These are phyloP conservation scores for Lasioglossum figueresi DNA, from an alignment of 2,888 invertebrate species.

Conservation along the genomic window DNA sequence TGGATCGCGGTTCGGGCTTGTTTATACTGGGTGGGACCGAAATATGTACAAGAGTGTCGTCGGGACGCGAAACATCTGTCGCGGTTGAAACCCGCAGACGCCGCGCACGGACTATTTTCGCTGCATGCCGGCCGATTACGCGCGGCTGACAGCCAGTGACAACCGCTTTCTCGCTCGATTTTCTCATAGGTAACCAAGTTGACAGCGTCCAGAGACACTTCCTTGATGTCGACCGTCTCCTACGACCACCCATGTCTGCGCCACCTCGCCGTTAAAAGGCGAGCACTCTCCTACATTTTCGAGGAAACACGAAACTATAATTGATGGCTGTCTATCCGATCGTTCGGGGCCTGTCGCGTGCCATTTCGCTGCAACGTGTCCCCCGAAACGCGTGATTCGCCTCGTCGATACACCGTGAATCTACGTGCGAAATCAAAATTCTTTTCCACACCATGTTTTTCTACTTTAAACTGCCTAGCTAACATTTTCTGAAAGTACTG, in stretches of 20 bases:
- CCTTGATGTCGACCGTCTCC: slow-evolving; percentile 57
- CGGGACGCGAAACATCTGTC: slow-evolving; percentile 81
- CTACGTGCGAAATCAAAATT: background rate
- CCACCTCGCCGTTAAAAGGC: slow-evolving; percentile 29
- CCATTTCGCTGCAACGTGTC: background rate
- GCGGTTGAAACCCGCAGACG: slow-evolving; percentile 60
- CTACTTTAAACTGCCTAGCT: background rate
- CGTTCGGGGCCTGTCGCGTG: background rate
- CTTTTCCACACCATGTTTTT: background rate
- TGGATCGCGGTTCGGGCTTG: slow-evolving; percentile 81
- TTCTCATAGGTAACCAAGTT: slow-evolving; percentile 69
- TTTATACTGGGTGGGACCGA: slow-evolving; percentile 82
- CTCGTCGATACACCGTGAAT: background rate
- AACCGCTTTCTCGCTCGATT: slow-evolving; percentile 72
- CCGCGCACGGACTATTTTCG: slow-evolving; percentile 75
- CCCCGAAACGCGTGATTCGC: background rate
- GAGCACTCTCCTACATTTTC: slow-evolving; percentile 14
- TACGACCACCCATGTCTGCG: slow-evolving; percentile 68
- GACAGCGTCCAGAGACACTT: slow-evolving; percentile 74
- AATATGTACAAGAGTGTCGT: slow-evolving; percentile 81
- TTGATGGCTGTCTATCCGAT: slow-evolving; percentile 15
- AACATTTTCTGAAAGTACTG: background rate
- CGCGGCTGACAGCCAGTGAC: slow-evolving; percentile 74
- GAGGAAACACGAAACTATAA: slow-evolving; percentile 25
- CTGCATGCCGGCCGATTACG: slow-evolving; percentile 68